These are phyloP conservation scores for Harpalus rufipes DNA, from an alignment of 2,888 invertebrate species.

Conservation along the genomic window DNA sequence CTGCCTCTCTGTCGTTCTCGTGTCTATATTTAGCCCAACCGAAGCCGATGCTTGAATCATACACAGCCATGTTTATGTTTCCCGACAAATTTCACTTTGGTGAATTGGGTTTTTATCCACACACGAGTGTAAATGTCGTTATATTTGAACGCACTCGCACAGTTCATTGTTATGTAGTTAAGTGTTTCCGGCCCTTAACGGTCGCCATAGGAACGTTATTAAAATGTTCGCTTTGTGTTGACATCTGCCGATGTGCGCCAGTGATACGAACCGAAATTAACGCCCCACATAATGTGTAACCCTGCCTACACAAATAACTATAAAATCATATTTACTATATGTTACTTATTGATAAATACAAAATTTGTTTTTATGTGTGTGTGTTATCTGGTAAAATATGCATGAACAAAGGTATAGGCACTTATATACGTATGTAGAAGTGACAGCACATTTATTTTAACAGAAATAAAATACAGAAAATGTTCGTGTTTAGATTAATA, in stretches of 20 bases:
- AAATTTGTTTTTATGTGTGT: not conserved
- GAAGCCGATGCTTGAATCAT: not conserved
- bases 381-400: not conserved
- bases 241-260: not conserved
- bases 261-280: not conserved
- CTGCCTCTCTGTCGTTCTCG: not conserved
- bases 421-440: not conserved
- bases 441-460: not conserved
- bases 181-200: not conserved
- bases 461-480: not conserved
- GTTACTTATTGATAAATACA: not conserved
- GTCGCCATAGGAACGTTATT: constrained; percentile 22
- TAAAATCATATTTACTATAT: not conserved
- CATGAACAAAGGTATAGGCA: not conserved
- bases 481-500: not conserved
- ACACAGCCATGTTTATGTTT: not conserved
- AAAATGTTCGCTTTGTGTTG: constrained; percentile 15
- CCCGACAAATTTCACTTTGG: not conserved
- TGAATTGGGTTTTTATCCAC: not conserved
- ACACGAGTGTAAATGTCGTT: not conserved
- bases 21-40: not conserved
- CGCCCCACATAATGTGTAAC: not conserved
- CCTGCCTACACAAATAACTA: not conserved
- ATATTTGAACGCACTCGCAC: not conserved
- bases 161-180: constrained; percentile 1